phyloP scores from a whole-genome alignment of 2,113 vertebrate genomes.

The Amia ocellicauda region DNA sequence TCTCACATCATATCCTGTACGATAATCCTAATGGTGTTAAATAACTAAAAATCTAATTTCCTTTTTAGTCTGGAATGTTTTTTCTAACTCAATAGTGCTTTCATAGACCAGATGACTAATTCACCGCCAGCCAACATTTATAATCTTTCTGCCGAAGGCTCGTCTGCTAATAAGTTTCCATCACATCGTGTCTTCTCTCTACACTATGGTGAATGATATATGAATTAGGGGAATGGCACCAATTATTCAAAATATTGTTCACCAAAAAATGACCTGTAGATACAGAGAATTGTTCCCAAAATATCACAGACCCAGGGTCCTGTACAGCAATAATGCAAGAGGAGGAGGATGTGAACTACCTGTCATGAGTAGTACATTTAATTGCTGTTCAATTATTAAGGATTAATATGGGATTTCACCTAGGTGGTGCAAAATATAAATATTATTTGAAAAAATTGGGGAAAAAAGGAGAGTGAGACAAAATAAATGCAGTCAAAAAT shows the following conservation, averaged over 20 bases:
- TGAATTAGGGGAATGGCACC: slow-evolving; percentile 57
- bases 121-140: neutral
- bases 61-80: neutral
- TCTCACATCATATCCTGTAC: neutral
- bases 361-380: slow-evolving; percentile 67
- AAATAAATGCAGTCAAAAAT: too few relatives aligned
- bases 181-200: slow-evolving; percentile 29
- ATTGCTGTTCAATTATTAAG: slow-evolving; percentile 71
- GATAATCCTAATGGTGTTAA: neutral
- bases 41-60: neutral
- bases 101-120: neutral
- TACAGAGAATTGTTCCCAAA: slow-evolving; percentile 27
- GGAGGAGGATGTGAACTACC: too few relatives aligned
- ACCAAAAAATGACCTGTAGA: slow-evolving; percentile 60
- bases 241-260: slow-evolving; percentile 61
- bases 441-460: too few relatives aligned
- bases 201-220: slow-evolving; percentile 38
- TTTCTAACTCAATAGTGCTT: neutral
- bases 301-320: neutral
- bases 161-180: neutral
- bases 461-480: too few relatives aligned
- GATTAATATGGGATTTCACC: slow-evolving; percentile 66
- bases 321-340: neutral
- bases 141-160: neutral
- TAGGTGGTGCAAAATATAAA: too few relatives aligned